A percentile compares a stretch with the other conserved stretches of the same genome.
Conservation (phyloP, 2,797 vertebrate species). For the Enteromius paludinosus region DNA sequence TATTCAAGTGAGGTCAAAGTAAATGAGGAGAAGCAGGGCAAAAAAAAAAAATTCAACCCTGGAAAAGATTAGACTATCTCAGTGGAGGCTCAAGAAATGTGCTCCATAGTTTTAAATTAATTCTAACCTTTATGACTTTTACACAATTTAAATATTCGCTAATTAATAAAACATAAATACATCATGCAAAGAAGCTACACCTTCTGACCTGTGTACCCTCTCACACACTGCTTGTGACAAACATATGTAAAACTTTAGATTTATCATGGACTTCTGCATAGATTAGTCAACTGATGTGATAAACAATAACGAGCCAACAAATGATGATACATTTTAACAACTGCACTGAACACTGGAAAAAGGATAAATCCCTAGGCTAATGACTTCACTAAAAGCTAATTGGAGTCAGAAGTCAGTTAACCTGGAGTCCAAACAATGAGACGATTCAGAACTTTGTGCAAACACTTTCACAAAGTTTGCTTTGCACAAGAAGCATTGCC, state of each 20-base stretch:
- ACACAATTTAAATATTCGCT: neutral
- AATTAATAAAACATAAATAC: slow-evolving; percentile 20
- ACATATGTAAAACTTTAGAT: neutral
- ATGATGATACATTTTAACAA: neutral
- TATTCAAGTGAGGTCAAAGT: slow-evolving; percentile 15
- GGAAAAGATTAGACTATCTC: neutral
- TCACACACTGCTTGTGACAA: neutral
- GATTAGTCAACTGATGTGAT: neutral
- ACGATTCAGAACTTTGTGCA: neutral
- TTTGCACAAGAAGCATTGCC: neutral
- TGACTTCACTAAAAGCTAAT: slow-evolving; percentile 24
- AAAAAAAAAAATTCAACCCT: neutral
- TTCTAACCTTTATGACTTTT: neutral
- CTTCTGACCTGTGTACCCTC: neutral
- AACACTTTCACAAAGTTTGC: neutral
- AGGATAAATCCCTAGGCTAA: slow-evolving; percentile 18
- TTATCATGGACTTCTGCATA: neutral
- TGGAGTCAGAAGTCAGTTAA: slow-evolving; percentile 18
- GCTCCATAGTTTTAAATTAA: neutral
- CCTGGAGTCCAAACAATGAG: neutral
- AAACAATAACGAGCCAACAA: neutral
- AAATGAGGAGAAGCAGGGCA: neutral
- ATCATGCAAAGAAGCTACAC: neutral
- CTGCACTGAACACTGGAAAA: slow-evolving; percentile 8
- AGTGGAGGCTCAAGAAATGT: neutral